Evolutionary conservation across 2,113 vertebrate genomes (phyloP).

Genomic region (Morone saxatilis): DNA sequence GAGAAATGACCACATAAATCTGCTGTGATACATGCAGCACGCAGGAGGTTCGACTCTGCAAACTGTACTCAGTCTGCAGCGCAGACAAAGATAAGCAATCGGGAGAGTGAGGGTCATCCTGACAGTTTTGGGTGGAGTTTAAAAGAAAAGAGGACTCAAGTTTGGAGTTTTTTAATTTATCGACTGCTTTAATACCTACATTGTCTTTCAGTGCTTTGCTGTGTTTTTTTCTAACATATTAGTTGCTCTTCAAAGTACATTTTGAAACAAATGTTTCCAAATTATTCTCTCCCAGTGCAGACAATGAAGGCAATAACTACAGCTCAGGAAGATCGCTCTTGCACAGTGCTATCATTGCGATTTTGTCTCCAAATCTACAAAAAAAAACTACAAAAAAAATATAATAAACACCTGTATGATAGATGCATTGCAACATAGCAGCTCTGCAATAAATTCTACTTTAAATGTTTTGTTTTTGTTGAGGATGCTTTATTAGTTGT

Average conservation of each 20-base stretch:
- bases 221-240: background rate
- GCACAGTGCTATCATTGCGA: too few species aligned
- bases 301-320: background rate
- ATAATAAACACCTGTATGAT: too few species aligned
- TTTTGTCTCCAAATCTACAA: too few species aligned
- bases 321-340: background rate
- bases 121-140: background rate
- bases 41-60: constrained; percentile 40
- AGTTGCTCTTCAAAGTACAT: background rate
- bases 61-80: constrained; percentile 16
- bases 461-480: too few species aligned
- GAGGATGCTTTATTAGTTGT: too few species aligned
- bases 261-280: background rate
- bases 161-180: background rate
- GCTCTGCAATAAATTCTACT: too few species aligned
- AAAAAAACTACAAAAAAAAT: too few species aligned
- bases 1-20: constrained; percentile 72
- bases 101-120: background rate
- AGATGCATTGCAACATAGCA: too few species aligned
- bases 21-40: constrained; percentile 26
- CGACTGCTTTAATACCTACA: background rate
- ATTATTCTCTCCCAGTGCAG: too few species aligned
- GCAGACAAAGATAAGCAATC: background rate
- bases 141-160: background rate
- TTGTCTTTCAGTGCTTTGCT: background rate